These are phyloP conservation scores for Drosophila parvula DNA, from an alignment of 1,140 invertebrate genomes.

Conservation along the genomic window DNA sequence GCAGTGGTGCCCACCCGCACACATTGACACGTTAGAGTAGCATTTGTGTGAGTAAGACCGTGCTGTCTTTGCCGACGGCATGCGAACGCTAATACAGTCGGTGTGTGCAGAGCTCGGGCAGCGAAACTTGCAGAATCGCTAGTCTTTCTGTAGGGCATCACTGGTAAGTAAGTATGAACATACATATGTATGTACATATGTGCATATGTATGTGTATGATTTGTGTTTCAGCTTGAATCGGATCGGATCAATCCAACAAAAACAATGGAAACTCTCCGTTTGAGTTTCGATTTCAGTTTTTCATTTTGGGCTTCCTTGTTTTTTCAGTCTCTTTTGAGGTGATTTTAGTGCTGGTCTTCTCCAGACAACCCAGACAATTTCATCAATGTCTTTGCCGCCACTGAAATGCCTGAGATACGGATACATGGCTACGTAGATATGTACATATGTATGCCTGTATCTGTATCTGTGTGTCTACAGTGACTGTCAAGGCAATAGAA, in stretches of 20 bases:
- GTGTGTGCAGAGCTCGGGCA: no score
- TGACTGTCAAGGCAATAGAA: slow-evolving; percentile 19
- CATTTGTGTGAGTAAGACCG: no score
- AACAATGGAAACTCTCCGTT: slow-evolving; percentile 25
- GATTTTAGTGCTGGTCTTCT: slow-evolving; percentile 21
- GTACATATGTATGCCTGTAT: no score
- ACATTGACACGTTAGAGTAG: no score
- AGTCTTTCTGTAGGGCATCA: no score
- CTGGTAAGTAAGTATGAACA: no score
- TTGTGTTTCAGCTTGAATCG: slow-evolving; percentile 8
- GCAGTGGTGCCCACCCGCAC: no score
- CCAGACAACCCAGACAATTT: slow-evolving; percentile 23
- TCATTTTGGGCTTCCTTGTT: not conserved
- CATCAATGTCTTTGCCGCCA: slow-evolving; percentile 40
- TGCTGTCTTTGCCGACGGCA: no score
- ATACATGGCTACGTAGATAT: slow-evolving; percentile 5
- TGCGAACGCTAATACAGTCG: no score
- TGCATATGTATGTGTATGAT: no score
- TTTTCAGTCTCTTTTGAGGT: slow-evolving; percentile 6
- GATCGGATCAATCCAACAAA: slow-evolving; percentile 16
- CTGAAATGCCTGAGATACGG: slow-evolving; percentile 35
- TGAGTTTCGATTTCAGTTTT: slow-evolving; percentile 45
- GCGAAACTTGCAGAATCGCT: no score
- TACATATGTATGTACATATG: no score
- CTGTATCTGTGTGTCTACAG: slow-evolving; percentile 7